Percentiles rank a stretch among this genome's conserved stretches.
Evolutionary conservation across 2,797 vertebrate genomes (phyloP).

Genomic region (Harpagifer antarcticus): DNA sequence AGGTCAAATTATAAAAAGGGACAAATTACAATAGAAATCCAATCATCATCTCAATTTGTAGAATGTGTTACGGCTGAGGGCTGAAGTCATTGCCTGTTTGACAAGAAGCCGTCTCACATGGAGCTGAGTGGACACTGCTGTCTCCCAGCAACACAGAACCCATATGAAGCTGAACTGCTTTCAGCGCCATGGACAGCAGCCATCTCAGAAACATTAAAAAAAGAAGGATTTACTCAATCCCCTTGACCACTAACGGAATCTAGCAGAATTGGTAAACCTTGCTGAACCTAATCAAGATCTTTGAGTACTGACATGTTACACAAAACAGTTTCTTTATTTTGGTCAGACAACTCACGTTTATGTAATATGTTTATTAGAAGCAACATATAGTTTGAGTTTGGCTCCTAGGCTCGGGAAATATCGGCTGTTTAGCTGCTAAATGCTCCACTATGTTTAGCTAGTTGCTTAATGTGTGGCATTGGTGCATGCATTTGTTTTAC

Average conservation of each 20-base stretch:
- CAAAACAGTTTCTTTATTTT: neutral
- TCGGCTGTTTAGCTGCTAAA: neutral
- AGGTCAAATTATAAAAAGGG: neutral
- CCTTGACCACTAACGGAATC: no score
- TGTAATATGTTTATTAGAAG: no score
- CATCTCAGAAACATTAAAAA: neutral
- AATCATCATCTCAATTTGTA: neutral
- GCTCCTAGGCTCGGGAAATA: no score
- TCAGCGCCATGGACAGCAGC: conserved; percentile 41
- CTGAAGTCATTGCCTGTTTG: no score
- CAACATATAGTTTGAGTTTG: no score
- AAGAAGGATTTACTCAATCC: neutral
- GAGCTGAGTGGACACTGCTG: neutral
- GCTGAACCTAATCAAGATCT: neutral
- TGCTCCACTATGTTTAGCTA: neutral
- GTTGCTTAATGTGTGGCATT: neutral
- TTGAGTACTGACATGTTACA: neutral
- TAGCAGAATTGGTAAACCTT: neutral
- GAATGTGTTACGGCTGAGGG: neutral
- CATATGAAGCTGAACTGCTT: conserved; percentile 17
- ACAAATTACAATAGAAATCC: conserved; percentile 1
- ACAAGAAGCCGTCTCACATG: neutral
- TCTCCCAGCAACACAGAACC: conserved; percentile 57
- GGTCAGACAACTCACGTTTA: no score
- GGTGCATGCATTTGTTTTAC: neutral